Percentiles rank a stretch among this genome's conserved stretches.
These are phyloP conservation scores for Nannoperca australis DNA, from an alignment of 2,797 vertebrate species.

Conservation along the genomic window DNA sequence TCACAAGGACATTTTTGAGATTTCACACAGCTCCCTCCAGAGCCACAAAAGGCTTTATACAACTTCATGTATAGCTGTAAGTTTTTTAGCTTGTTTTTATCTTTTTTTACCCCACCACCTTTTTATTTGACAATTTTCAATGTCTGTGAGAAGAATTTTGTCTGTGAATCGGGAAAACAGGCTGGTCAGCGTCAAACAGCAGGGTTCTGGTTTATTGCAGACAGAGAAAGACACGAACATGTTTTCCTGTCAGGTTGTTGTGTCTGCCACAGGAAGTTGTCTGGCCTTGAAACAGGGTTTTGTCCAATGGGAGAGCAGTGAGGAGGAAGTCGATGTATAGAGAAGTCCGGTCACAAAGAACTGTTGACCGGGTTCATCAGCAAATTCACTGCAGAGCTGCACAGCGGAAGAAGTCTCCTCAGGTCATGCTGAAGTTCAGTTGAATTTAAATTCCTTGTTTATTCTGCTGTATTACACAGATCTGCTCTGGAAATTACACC, in stretches of 20 bases:
- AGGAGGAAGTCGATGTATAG: conserved; percentile 50
- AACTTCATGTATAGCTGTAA: neutral
- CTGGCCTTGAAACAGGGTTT: conserved; percentile 58
- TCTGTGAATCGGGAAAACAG: neutral
- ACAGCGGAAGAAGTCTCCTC: neutral
- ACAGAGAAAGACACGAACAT: neutral
- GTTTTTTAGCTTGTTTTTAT: neutral
- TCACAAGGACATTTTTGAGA: neutral
- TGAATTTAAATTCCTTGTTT: neutral
- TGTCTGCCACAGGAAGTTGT: conserved; percentile 67
- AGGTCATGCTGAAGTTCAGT: neutral
- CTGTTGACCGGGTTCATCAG: conserved; percentile 37
- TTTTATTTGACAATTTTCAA: neutral
- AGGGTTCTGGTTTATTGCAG: conserved; percentile 1
- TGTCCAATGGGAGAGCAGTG: conserved; percentile 32
- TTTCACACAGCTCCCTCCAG: too few species aligned
- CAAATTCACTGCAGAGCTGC: neutral
- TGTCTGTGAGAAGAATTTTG: neutral
- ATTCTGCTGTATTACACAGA: neutral
- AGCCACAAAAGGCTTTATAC: neutral
- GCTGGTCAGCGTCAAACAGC: neutral
- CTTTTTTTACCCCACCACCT: neutral
- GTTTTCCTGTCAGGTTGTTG: conserved; percentile 55
- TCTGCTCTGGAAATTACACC: neutral
- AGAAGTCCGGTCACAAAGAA: conserved; percentile 51